Evolutionary conservation across 2,113 vertebrate species (phyloP), one percentile per base, ranked within the genome.

Genomic region (Dasyornis broadbenti): DNA sequence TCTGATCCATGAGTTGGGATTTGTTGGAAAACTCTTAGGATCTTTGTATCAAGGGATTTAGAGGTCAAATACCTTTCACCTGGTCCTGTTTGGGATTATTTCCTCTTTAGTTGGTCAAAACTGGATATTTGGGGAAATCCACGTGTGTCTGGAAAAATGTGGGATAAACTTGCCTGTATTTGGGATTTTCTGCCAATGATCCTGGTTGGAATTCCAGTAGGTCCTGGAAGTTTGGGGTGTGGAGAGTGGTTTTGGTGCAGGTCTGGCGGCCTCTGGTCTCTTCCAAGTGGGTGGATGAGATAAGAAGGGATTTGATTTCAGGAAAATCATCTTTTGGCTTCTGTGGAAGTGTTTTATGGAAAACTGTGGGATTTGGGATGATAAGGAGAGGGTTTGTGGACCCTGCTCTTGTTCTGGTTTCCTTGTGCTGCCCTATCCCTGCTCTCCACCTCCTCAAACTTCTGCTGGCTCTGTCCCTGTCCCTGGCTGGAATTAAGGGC

Each of bases 141-240:
- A 4, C 0, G 0, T 40, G 28, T 40, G 3, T 2, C 11, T 30
- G 30, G 31, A 6, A 18, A 88, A 65, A 26, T 1, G 1, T n/a
- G 27, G 37, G 66, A 28, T 57, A 27, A 44, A 33, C 50, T 57
- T 42, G 39, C 21, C 19, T 14, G 13, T 11, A 10, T 20, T 35
- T 44, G 28, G 31, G 23, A 18, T 68, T 70, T 22, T n/a, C 6
- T 27, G 1, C 0, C 0, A 13, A 2, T 20, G 4, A 13, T 64
- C 10, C 13, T 18, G 30, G 20, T 30, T 12, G 37, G 72, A 92
- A 35, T 56, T 88, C 61, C 40, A 71, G 68, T 6, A 42, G n/a
- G 7, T 47, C 40, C 53, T 42, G 49, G 24, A 57, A 27, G 15
- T 23, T 19, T 45, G 78, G 15, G 15, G 7, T 24, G 10, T 13